Evolutionary conservation across 2,888 invertebrate species (phyloP), one percentile per base, ranked within the genome.

Genomic region (Prosopocoilus inquinatus): DNA sequence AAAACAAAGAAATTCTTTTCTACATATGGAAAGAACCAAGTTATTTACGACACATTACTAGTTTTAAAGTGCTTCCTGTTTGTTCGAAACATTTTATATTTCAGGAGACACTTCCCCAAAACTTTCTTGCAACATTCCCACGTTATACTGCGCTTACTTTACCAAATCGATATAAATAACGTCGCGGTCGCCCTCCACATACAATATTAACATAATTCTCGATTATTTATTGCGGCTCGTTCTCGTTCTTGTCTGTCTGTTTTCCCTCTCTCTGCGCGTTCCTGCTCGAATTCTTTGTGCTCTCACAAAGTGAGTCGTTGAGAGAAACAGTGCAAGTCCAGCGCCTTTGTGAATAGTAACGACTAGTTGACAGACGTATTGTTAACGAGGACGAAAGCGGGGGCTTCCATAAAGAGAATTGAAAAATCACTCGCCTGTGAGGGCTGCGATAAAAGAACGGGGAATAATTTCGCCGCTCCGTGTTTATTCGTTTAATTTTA

Each of bases 291-390:
- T 55, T 50, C 47, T 50, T 47, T 50, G 46, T 53, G 35, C 48
- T 3, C 54, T 13, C 11, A 32, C 33, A 41, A 49, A 57, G 39
- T 47, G 53, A 57, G 47, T 45, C 51, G 57, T 55, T 35, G 55
- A 52, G 53, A 50, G 60, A 58, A 60, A 60, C 57, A 58, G 58
- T 53, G 53, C 51, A 39, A 53, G 48, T 47, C 50, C 47, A 55
- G 41, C 47, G 47, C 57, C 55, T 58, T 58, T 59, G 53, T 57
- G 59, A 59, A 57, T 59, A 44, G 57, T 52, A 60, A 53, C 57
- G 57, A 54, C 55, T 56, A 50, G 56, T 56, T 60, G 60, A 60
- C 60, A 53, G 60, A 58, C 56, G 60, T 58, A 60, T 60, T 60
- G 60, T 60, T 60, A 57, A 55, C 56, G 50, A 47, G 47, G 47